Evolutionary conservation across 2,888 invertebrate species (phyloP).

Genomic region (Villa cingulata): DNA sequence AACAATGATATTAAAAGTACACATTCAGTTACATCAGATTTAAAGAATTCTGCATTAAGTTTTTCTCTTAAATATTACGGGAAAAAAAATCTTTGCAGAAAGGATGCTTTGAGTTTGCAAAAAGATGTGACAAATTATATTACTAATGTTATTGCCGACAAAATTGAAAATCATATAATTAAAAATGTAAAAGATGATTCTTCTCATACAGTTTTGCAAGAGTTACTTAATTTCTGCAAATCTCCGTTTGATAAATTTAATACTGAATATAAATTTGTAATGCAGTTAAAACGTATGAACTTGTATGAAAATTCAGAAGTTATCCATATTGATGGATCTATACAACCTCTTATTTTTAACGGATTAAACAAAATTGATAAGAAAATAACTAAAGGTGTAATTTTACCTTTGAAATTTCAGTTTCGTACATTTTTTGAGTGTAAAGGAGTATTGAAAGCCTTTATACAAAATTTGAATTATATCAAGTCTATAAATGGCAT

Average conservation of each 20-base stretch:
- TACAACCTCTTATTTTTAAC: neutral
- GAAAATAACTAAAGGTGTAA: neutral
- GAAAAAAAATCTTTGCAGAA: neutral
- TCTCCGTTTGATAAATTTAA: constrained; percentile 1
- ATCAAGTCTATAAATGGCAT: neutral
- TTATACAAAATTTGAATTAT: neutral
- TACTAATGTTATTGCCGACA: neutral
- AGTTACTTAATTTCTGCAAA: neutral
- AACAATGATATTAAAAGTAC: too few species aligned
- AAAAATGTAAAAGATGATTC: neutral
- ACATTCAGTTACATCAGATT: neutral
- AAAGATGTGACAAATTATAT: neutral
- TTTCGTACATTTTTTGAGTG: constrained; percentile 2
- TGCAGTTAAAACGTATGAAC: neutral
- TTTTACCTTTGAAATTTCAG: constrained; percentile 4
- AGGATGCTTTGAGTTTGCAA: neutral
- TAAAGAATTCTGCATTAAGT: neutral
- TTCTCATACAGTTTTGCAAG: neutral
- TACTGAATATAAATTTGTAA: constrained; percentile 2
- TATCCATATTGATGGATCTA: neutral
- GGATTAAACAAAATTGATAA: neutral
- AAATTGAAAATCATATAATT: neutral
- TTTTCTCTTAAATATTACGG: neutral
- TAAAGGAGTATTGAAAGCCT: neutral
- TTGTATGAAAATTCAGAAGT: neutral